Base-by-base conservation (phyloP, 23 tunicate species). In the Clavelina lepadiformis region DNA sequence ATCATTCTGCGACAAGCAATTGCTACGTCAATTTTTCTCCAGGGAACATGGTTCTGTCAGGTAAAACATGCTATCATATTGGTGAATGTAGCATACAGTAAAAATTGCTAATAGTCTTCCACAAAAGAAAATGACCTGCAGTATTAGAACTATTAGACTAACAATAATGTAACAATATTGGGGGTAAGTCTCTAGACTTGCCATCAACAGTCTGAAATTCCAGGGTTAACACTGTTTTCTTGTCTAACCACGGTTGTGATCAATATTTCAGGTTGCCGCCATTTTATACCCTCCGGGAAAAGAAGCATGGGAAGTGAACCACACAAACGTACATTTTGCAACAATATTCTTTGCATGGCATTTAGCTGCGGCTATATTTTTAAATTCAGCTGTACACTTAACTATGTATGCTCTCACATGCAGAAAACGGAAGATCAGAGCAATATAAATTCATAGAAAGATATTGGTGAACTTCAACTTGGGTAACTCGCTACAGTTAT, bases 31-130 rank as follows among this genome's bases (percentile, higher is more conserved):
- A 67, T 61, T 3, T 33, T 83, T 23, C 33, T 83, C 28, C 91
- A 83, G 51, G 91, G 91, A 59, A 83, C 91, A 19, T 83, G 91
- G 91, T 83, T 83, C 35, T 50, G 73, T 32, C 91, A 83, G 82
- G 91, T 81, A 47, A 37, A 60, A 31, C 35, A 58, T 1, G 37
- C 22, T 25, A 53, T 63, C 31, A 13, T 32, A 0, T 19, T 28
- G n/a, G n/a, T n/a, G n/a, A n/a, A n/a, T n/a, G n/a, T n/a, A n/a
- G n/a, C n/a, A n/a, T n/a, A n/a, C n/a, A n/a, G n/a, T n/a, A n/a
- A n/a, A n/a, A n/a, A n/a, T n/a, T n/a, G n/a, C n/a, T n/a, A n/a
- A n/a, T n/a, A n/a, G n/a, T n/a, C n/a, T n/a, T n/a, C n/a, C n/a
- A n/a, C n/a, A n/a, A n/a, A n/a, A n/a, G n/a, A n/a, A n/a, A n/a